Percentiles rank a stretch among this genome's conserved stretches.
These are phyloP conservation scores for Strix aluco DNA, from an alignment of 2,113 vertebrate species.

Conservation along the genomic window DNA sequence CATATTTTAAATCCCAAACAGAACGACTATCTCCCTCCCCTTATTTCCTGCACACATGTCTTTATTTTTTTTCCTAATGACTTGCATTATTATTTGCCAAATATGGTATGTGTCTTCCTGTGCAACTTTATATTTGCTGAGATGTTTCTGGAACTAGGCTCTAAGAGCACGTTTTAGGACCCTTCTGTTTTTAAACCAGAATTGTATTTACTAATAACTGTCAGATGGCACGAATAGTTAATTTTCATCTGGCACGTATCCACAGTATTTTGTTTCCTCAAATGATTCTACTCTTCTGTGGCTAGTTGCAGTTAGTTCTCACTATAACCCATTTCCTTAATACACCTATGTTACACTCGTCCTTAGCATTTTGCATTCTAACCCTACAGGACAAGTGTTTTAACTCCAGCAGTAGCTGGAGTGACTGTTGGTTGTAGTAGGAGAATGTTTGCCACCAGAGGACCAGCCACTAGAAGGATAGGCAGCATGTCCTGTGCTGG, in stretches of 20 bases:
- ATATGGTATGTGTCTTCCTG: not conserved
- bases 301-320: not conserved
- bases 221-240: not conserved
- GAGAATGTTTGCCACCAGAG: not conserved
- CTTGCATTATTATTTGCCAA: conserved; percentile 6
- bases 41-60: not conserved
- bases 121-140: not conserved
- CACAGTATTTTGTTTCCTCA: not conserved
- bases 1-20: not conserved
- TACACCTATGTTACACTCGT: not conserved
- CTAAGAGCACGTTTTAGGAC: not conserved
- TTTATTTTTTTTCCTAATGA: not conserved
- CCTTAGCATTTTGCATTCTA: not conserved
- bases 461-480: not conserved
- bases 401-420: not conserved
- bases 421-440: not conserved
- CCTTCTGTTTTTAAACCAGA: not conserved
- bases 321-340: not conserved
- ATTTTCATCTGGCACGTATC: not conserved
- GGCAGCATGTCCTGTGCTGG: not conserved
- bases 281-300: not conserved
- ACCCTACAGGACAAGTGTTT: not conserved
- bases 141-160: not conserved
- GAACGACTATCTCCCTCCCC: not conserved
- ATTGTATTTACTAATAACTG: not conserved